Evolutionary conservation across 1,140 invertebrate species (phyloP).

Genomic region (Caenorhabditis briggsae): DNA sequence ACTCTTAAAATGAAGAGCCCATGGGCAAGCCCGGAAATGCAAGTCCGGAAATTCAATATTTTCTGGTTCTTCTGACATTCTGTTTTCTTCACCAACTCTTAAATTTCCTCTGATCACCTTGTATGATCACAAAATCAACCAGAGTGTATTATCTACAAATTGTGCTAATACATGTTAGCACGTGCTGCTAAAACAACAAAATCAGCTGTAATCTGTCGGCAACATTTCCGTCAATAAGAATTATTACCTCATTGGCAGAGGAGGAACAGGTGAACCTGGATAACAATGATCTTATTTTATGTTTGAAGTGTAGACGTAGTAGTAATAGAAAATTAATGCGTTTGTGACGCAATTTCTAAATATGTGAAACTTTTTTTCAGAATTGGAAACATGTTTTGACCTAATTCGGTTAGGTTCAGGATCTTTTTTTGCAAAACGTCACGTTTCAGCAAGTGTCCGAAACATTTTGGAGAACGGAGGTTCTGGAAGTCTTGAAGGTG

Average conservation of each 20-base stretch:
- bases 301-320: background rate
- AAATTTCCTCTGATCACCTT: too few relatives aligned
- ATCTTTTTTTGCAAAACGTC: too few relatives aligned
- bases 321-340: background rate
- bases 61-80: too few relatives aligned
- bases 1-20: too few relatives aligned
- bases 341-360: background rate
- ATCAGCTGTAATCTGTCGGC: background rate
- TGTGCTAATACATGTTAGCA: background rate
- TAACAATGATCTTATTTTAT: constrained; percentile 2
- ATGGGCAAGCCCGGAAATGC: too few relatives aligned
- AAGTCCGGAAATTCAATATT: too few relatives aligned
- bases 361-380: too few relatives aligned
- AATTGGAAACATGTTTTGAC: background rate
- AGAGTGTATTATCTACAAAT: background rate
- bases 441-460: too few relatives aligned
- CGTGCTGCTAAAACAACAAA: background rate
- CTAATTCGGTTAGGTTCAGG: too few relatives aligned
- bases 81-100: too few relatives aligned
- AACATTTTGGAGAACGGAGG: too few relatives aligned
- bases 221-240: background rate
- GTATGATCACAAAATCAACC: background rate
- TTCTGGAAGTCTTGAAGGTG: too few relatives aligned
- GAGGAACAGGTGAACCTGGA: background rate
- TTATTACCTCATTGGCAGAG: background rate